Evolutionary conservation across 53 echinoderm and acorn worm species (phyloP).

Genomic region (Echinometra lucunter): DNA sequence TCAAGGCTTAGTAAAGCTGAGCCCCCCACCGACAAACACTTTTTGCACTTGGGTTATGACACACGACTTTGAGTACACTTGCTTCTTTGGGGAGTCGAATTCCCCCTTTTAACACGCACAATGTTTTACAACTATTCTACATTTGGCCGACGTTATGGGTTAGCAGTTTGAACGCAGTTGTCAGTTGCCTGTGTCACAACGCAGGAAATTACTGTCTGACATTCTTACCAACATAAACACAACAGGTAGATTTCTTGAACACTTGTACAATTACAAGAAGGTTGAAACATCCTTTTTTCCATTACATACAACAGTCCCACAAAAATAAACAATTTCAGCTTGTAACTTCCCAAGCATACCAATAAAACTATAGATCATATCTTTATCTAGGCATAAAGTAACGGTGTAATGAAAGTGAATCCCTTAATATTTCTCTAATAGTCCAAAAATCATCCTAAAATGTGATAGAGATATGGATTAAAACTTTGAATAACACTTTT

Average conservation of each 20-base stretch:
- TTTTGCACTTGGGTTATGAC: not conserved
- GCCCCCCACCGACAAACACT: not conserved
- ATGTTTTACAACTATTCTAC: not conserved
- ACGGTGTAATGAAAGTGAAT: not conserved
- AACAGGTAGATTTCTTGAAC: not conserved
- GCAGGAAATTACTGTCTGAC: not conserved
- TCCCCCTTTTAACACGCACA: not conserved
- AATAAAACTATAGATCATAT: not conserved
- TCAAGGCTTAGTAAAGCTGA: not conserved
- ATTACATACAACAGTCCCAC: not conserved
- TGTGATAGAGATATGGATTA: too few species aligned
- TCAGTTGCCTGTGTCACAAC: not conserved
- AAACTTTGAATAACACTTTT: too few species aligned
- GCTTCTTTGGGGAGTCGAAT: not conserved
- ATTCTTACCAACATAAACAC: conserved; percentile 28
- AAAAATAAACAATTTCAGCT: not conserved
- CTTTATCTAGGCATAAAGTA: not conserved
- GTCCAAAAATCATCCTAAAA: not conserved
- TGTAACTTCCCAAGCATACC: not conserved
- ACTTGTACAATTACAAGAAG: not conserved
- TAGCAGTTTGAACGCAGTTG: conserved; percentile 39
- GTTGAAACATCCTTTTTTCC: not conserved
- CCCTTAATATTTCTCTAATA: not conserved
- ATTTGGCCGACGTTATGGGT: conserved; percentile 39
- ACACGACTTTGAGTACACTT: not conserved